phyloP scores from a whole-genome alignment of 2,113 vertebrate genomes.

The Oceanites oceanicus region DNA sequence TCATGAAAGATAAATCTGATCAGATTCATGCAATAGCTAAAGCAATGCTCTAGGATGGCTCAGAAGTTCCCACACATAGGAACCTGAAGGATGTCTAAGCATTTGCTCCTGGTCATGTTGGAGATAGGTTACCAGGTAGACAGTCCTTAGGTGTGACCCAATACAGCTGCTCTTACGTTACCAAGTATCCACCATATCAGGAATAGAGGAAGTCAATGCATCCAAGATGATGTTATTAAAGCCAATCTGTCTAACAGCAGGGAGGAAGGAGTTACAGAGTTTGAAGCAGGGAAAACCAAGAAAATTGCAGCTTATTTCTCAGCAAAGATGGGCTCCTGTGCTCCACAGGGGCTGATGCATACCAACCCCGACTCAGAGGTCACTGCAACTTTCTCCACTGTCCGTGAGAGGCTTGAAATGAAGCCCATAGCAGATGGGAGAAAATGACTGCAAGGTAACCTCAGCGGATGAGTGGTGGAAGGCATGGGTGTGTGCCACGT shows the following conservation, averaged over 20 bases:
- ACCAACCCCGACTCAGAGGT: background rate
- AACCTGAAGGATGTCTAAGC: background rate
- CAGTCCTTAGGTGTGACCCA: background rate
- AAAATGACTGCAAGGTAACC: background rate
- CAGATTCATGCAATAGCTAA: background rate
- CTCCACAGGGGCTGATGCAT: background rate
- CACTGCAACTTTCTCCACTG: background rate
- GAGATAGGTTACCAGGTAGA: background rate
- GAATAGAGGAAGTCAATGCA: background rate
- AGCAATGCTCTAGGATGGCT: background rate
- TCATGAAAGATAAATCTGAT: background rate
- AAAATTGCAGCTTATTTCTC: background rate
- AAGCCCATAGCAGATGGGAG: background rate
- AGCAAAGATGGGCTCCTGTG: background rate
- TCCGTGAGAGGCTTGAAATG: background rate
- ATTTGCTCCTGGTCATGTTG: background rate
- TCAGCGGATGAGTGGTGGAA: background rate
- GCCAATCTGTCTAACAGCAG: background rate
- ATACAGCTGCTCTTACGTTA: background rate
- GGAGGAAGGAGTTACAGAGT: background rate
- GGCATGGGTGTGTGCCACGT: background rate
- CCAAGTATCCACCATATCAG: background rate
- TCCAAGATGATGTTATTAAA: background rate
- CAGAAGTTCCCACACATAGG: background rate
- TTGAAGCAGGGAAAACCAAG: background rate